Base-by-base conservation (phyloP, 1,140 invertebrate species). In the Macrocentrus cingulum region DNA sequence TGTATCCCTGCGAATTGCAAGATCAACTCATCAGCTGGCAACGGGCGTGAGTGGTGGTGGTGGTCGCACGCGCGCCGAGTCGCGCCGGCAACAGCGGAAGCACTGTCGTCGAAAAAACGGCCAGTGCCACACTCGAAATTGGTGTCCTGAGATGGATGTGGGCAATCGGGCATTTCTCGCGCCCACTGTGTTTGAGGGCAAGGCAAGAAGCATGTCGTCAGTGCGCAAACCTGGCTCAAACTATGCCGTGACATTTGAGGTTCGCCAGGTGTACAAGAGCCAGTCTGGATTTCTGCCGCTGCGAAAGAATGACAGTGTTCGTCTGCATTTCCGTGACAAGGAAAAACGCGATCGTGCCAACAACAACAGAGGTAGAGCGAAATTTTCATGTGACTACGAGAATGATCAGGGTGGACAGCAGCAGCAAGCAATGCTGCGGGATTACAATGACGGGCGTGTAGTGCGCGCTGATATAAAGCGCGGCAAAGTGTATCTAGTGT, bases 211-310 rank as follows among this genome's bases (percentile, higher is more conserved):
- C 25, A 82, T 83, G 80, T 83, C 83, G 46, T 79, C 82, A 20
- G 71, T 80, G 53, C 77, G 82, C 16, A 81, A 81, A 23, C 72
- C 80, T 23, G 79, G 75, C 41, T 80, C 79, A 13, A 83, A 82
- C 65, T 86, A 86, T 74, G 83, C 83, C 41, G 85, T 85, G 56
- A 86, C 85, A 11, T 87, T 87, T 72, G 84, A 86, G 66, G 85
- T 88, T 45, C 81, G 82, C 61, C 77, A 82, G 25, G 82, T 86
- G 48, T 84, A 83, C 68, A 87, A 87, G 68, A 84, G 84, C 64
- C 81, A 84, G 61, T 66, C 76, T 39, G 79, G 80, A 13, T 80
- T 80, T 45, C 74, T 75, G 56, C 73, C 84, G 52, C 72, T 84
- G 19, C 71, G 74, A 55, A 75, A 75, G 59, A 77, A 81, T 66